Evolutionary conservation across 2,113 vertebrate genomes (phyloP), one percentile per base, ranked within the genome.

Genomic region (Onychostruthus taczanowskii): DNA sequence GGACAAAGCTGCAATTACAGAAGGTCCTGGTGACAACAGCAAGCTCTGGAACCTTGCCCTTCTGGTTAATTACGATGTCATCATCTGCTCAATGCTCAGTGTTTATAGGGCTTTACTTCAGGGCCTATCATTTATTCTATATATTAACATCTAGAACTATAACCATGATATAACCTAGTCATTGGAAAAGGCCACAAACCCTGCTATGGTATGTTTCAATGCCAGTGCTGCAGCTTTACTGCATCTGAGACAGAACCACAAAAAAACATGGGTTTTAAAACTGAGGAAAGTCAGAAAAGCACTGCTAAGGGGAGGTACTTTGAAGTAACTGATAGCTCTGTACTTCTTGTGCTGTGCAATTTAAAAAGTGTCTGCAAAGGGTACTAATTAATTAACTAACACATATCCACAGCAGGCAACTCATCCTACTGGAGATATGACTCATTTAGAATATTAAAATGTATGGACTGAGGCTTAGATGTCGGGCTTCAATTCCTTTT

Each of bases 61-160:
- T 92, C 87, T 96, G 85, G 94, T 91, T 96, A 97, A 95, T 77
- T 94, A 94, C 80, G 55, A 96, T 95, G 94, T 96, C 84, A 88
- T 91, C 53, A 93, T 96, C 33, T 18, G 17, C 77, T 97, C 82
- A 90, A 47, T 27, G 68, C 72, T 87, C 64, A 89, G 17, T 82
- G 83, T 89, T 96, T 95, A 93, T 17, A 97, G 94, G 81, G 92
- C 74, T 95, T 97, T 92, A 96, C 93, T 96, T 96, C 91, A 89
- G 74, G 61, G 50, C 59, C 97, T 97, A 58, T 97, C 62, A 98
- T 98, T 98, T 98, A 92, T 96, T 97, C 96, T 97, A 96, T 97
- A 98, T 97, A 96, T 95, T 97, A 98, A 97, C 97, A 97, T 97
- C 92, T 85, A 96, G 70, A 97, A 96, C 95, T 93, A 97, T 86